Base-by-base conservation (phyloP, 1,140 invertebrate species). In the Apis cerana region DNA sequence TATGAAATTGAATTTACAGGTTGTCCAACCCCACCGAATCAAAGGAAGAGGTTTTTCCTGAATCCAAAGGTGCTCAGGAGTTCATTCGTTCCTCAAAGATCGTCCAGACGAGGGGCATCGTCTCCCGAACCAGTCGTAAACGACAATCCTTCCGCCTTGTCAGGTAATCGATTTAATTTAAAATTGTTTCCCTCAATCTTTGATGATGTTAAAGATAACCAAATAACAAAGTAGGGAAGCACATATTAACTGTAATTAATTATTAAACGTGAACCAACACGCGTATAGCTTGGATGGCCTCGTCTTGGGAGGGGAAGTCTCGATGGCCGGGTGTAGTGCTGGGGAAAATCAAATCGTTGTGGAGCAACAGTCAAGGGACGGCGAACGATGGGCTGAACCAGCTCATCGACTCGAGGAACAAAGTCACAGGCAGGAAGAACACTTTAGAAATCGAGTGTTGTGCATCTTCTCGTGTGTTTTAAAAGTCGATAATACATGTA, bases 271-370 rank as follows among this genome's bases (percentile, higher is more conserved):
- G 50, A 80, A 65, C 80, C 69, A 62, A 75, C 64, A 52, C 50
- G 81, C 80, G 83, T 79, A 71, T 85, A 94, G 93, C 90, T 67
- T 93, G 93, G 93, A 94, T 95, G 89, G 95, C 95, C 74, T 95
- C 95, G 48, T 95, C 94, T 10, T 93, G 95, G 89, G 95, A 94
- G 62, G 95, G 95, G 87, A 94, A 94, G 83, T 94, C 95, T 74
- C 94, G 96, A 86, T 97, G 97, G 96, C 96, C 96, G 48, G 97
- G 96, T 71, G 93, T 97, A 84, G 96, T 97, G 77, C 96, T 98
- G 89, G 97, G 97, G 89, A 98, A 98, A 95, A 98, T 98, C 92
- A 97, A 97, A 91, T 97, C 97, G 17, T 94, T 98, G 76, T 98
- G 97, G 97, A 97, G 95, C 85, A 95, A 95, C 85, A 96, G 97